Evolutionary conservation across 30 jellyfish, hydroid and myxozoan species (phyloP).

Genomic region (Morbakka virulenta): DNA sequence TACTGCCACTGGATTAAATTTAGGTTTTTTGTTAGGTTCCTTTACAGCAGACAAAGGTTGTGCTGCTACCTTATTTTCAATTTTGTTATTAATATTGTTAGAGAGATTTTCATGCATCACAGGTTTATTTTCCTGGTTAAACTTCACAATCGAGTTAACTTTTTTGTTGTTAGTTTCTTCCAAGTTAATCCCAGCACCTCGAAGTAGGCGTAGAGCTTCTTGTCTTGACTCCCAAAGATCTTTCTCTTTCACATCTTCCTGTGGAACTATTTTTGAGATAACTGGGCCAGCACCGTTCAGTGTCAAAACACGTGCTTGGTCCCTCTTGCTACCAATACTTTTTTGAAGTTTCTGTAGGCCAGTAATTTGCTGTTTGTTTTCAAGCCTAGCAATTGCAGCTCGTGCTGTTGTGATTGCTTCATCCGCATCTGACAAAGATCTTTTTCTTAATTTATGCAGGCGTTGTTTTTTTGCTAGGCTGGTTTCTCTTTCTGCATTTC

Average conservation of each 20-base stretch:
- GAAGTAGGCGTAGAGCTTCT: conserved; percentile 53
- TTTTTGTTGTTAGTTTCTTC: not conserved
- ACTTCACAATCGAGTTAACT: not conserved
- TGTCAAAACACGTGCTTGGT: not conserved
- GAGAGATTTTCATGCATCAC: not conserved
- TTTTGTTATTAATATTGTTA: not conserved
- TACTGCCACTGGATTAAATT: conserved; percentile 1
- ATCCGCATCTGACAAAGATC: not conserved
- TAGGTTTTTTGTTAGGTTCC: conserved; percentile 5
- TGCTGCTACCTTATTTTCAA: not conserved
- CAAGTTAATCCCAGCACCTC: not conserved
- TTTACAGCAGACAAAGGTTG: not conserved
- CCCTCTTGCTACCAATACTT: not conserved
- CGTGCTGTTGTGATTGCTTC: conserved; percentile 64
- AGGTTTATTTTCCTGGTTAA: not conserved
- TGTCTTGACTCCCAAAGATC: conserved; percentile 48
- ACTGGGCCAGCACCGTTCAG: not conserved
- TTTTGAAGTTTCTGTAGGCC: not conserved
- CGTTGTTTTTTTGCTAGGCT: not conserved
- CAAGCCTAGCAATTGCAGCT: conserved; percentile 20
- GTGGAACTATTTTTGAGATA: not conserved
- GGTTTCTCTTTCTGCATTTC: not conserved
- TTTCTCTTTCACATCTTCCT: conserved; percentile 23
- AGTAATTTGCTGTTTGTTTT: conserved; percentile 9
- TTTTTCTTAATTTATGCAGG: conserved; percentile 1